Percentiles rank a stretch among this genome's conserved stretches.
These are phyloP conservation scores for Drosophila kanekoi DNA, from an alignment of 2,888 invertebrate species.

Conservation along the genomic window DNA sequence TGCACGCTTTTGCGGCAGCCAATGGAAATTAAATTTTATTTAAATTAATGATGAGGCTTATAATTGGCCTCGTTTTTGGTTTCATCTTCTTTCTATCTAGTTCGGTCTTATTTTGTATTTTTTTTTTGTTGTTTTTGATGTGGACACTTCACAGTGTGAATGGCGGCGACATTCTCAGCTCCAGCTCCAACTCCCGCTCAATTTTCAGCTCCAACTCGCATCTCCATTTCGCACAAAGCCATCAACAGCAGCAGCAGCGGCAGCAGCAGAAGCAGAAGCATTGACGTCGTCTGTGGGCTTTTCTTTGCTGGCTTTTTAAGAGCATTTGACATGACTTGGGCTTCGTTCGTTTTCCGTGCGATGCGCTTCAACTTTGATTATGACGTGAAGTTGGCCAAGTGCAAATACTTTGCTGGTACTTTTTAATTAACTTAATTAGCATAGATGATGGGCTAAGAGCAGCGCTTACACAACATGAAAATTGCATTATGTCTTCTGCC, in stretches of 20 bases:
- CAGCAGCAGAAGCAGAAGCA: constrained; percentile 20
- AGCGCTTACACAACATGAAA: constrained; percentile 74
- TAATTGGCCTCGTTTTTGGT: constrained; percentile 73
- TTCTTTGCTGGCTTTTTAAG: constrained; percentile 62
- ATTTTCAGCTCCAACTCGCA: constrained; percentile 35
- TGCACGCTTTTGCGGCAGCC: constrained; percentile 51
- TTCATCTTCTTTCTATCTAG: constrained; percentile 31
- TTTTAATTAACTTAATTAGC: constrained; percentile 78
- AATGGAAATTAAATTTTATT: constrained; percentile 75
- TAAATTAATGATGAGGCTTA: constrained; percentile 78
- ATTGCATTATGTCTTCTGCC: constrained; percentile 65
- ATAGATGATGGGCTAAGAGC: constrained; percentile 76
- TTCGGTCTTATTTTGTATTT: constrained; percentile 7
- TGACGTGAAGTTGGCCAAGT: constrained; percentile 79
- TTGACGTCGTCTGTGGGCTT: neutral
- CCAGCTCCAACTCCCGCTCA: constrained; percentile 18
- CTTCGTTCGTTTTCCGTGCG: constrained; percentile 61
- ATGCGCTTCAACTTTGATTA: constrained; percentile 76
- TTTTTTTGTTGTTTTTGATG: constrained; percentile 23
- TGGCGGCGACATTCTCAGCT: constrained; percentile 33
- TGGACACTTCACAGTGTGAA: constrained; percentile 53
- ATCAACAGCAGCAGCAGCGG: constrained; percentile 21
- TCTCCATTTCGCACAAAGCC: constrained; percentile 36
- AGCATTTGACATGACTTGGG: constrained; percentile 78
- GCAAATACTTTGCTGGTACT: constrained; percentile 78